Base-by-base conservation (phyloP, 2,113 vertebrate genomes). In the Barnardius zonarius region DNA sequence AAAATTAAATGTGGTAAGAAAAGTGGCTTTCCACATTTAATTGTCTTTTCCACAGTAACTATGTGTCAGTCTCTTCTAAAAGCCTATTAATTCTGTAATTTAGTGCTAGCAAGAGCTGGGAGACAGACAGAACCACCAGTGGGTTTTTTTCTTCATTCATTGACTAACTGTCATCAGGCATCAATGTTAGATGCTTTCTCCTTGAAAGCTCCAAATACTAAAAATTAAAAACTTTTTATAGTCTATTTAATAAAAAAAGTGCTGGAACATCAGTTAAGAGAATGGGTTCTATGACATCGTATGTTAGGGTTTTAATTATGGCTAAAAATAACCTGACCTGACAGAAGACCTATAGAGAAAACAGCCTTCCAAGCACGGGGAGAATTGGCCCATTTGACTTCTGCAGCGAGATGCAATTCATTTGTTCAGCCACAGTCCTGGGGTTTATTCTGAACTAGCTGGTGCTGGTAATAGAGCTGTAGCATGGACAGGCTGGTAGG, bases 31-130 rank as follows among this genome's bases (percentile, higher is more conserved):
- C 97, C 91, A 97, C 96, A 93, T 97, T 96, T 98, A 98, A 98
- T 98, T 98, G 97, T 98, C 97, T 98, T 97, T 94, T 96, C 93
- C 97, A 89, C 97, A 93, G 97, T 94, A 97, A 97, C 97, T 92
- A 59, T 73, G 92, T 96, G 97, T 96, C 97, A 97, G 95, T 96
- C 98, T 97, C 93, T 90, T 90, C 97, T 97, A 98, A 98, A 98
- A 98, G 97, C 97, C 97, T 96, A 97, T 98, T 98, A 98, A 98
- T 98, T 97, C 97, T 76, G 93, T 98, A 98, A 98, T 98, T 98
- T 97, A 97, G 92, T 97, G 97, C 75, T 72, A 44, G 92, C 66
- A 49, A 92, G 97, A 97, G 57, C 88, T 61, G 82, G 24, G 92
- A 95, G 94, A 97, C 92, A 84, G 87, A 86, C 77, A 76, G 87